A percentile compares a stretch with the other conserved stretches of the same genome.
phyloP scores from a whole-genome alignment of 2,888 invertebrate species.

The Chouioia cunea region DNA sequence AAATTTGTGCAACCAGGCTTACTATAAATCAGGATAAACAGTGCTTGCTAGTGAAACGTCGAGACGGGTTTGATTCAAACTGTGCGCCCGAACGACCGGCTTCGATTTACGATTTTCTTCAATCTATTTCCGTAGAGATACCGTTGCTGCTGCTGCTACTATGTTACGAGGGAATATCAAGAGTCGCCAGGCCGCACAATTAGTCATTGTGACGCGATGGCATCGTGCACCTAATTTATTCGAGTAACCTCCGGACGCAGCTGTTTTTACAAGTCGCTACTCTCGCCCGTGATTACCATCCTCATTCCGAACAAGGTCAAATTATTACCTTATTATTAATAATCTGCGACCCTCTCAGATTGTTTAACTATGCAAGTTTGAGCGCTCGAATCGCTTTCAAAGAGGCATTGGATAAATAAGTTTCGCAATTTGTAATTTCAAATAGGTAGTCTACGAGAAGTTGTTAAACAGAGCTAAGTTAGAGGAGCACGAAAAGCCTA shows the following conservation, averaged over 20 bases:
- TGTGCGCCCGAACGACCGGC: background rate
- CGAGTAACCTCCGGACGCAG: constrained; percentile 4
- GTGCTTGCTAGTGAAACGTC: constrained; percentile 1
- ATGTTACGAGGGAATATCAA: constrained; percentile 7
- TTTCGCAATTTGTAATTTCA: too few relatives aligned
- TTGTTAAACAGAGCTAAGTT: too few relatives aligned
- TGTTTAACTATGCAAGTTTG: too few relatives aligned
- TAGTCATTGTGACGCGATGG: constrained; percentile 36
- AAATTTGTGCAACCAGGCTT: background rate
- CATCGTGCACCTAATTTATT: constrained; percentile 20
- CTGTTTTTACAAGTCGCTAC: constrained; percentile 14
- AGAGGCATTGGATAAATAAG: too few relatives aligned
- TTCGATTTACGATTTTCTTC: constrained; percentile 34
- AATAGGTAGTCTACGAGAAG: too few relatives aligned
- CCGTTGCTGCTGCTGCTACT: background rate
- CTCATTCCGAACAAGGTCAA: too few relatives aligned
- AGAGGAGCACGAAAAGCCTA: too few relatives aligned
- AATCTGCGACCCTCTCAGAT: too few relatives aligned
- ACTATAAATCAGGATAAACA: constrained; percentile 26
- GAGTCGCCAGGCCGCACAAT: constrained; percentile 9
- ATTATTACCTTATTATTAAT: too few relatives aligned
- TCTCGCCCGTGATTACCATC: too few relatives aligned
- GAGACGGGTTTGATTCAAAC: background rate
- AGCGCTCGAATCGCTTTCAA: too few relatives aligned
- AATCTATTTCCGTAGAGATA: constrained; percentile 32